phyloP scores from a whole-genome alignment of 2,797 vertebrate species.

The Synaphobranchus kaupii region DNA sequence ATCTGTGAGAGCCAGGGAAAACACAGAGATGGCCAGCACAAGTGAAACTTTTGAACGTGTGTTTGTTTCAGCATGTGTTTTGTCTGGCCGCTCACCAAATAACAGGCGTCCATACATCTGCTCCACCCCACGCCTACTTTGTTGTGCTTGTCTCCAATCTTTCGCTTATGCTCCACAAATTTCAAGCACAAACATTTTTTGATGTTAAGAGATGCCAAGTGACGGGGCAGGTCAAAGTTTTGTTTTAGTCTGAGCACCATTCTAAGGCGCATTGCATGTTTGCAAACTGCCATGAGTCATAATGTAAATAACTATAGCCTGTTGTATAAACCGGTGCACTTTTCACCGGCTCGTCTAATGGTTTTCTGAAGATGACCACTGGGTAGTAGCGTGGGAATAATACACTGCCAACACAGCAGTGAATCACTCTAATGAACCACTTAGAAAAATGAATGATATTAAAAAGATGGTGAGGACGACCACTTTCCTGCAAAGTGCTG shows the following conservation, averaged over 20 bases:
- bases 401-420: slow-evolving; percentile 4
- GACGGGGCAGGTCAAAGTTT: slow-evolving; percentile 31
- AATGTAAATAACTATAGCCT: slow-evolving; percentile 42
- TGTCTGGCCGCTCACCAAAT: neutral
- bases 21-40: neutral
- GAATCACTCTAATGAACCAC: slow-evolving; percentile 25
- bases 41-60: neutral
- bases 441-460: neutral
- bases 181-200: too few relatives aligned
- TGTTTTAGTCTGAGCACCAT: slow-evolving; percentile 38
- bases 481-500: slow-evolving; percentile 8
- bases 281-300: slow-evolving; percentile 60
- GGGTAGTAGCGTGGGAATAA: slow-evolving; percentile 41
- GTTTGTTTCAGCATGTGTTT: neutral
- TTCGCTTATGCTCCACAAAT: slow-evolving; percentile 20
- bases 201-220: slow-evolving; percentile 19
- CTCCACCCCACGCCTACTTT: neutral
- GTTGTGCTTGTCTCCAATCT: neutral
- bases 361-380: slow-evolving; percentile 42
- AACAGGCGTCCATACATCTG: neutral
- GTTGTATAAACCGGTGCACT: slow-evolving; percentile 49
- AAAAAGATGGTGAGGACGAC: neutral
- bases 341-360: slow-evolving; percentile 33
- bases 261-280: slow-evolving; percentile 53
- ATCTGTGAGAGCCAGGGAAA: slow-evolving; percentile 72